Base-by-base conservation (phyloP, 1,140 invertebrate species). In the Melipona quadrifasciata region DNA sequence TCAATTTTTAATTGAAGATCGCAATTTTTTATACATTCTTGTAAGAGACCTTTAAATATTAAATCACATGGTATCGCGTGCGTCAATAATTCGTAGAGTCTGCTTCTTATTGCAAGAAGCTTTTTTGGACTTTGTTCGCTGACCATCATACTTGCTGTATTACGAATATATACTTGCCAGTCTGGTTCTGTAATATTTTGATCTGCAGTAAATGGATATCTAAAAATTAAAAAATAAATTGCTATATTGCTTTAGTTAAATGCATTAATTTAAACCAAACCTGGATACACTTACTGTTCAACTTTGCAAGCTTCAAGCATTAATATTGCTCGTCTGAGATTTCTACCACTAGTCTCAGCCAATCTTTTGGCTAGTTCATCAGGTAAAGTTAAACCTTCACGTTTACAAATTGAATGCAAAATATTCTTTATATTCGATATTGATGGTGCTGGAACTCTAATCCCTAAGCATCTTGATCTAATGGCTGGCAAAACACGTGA, bases 401-500 rank as follows among this genome's bases (percentile, higher is more conserved):
- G 98, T 92, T 97, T 98, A 91, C 97, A 97, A 67, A 98, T 97
- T 64, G 91, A 94, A 77, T 95, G 93, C 77, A 97, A 93, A 68
- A 98, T 96, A 55, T 91, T 92, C 34, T 96, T 95, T 87, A 99
- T 98, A 95, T 99, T 97, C 27, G 96, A 95, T 80, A 96, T 93
- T 24, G 96, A 96, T 8, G 99, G 99, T 11, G 99, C 98, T 31
- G 98, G 95, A 14, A 99, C 97, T 89, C 99, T 95, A 70, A 99
- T 97, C 34, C 97, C 97, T 39, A 99, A 96, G 95, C 99, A 99
- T 93, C 99, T 96, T 85, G 99, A 99, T 85, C 97, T 96, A 84
- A 99, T 99, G 31, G 99, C 99, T 24, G 98, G 98, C 90, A 99
- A 98, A 2, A 99, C 98, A 91, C 98, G 96, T 61, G 98, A 99